Percentiles rank a stretch among this genome's conserved stretches.
Conservation (phyloP, 2,797 vertebrate species). For the Carapus acus region DNA sequence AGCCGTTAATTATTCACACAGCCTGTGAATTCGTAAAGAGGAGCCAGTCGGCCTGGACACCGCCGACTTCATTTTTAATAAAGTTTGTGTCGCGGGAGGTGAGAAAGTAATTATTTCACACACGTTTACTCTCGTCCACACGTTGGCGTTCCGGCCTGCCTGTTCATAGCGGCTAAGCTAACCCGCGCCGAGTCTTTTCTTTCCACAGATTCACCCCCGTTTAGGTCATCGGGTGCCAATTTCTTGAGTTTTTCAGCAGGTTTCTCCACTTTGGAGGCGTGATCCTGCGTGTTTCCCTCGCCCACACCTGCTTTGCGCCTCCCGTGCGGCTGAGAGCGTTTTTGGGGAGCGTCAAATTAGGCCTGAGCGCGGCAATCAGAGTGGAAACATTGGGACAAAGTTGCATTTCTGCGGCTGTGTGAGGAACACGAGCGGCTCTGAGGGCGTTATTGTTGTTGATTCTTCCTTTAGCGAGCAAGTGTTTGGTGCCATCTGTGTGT, state of each 20-base stretch:
- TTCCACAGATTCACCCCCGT: no score
- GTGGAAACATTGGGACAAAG: background rate
- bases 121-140: background rate
- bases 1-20: background rate
- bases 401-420: background rate
- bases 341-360: background rate
- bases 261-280: no score
- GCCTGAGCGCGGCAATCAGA: background rate
- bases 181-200: background rate
- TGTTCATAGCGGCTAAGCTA: background rate
- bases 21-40: background rate
- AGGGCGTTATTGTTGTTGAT: no score
- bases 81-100: background rate
- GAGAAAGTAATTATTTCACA: conserved; percentile 13
- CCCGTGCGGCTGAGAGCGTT: background rate
- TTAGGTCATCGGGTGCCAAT: no score
- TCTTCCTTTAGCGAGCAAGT: background rate
- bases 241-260: no score
- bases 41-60: background rate
- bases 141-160: background rate
- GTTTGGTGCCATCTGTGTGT: background rate
- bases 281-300: no score
- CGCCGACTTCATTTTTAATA: conserved; percentile 2
- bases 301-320: background rate
- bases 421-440: background rate